Base-by-base conservation (phyloP, 2,797 vertebrate species). In the Gallirallus australis region DNA sequence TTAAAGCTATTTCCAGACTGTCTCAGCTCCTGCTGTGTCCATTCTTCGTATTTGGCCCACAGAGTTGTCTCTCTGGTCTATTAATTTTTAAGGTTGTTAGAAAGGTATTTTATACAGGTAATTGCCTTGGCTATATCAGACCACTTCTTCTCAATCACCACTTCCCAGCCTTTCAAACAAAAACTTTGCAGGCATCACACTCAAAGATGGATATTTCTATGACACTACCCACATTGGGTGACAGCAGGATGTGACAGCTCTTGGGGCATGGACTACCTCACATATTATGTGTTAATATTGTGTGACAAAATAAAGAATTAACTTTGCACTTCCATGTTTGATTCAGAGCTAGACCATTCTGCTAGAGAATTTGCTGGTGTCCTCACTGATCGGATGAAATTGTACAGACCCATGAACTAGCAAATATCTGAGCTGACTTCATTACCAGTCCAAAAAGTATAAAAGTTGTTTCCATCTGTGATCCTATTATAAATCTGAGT, bases 361-460 rank as follows among this genome's bases (percentile, higher is more conserved):
- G 1, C 11, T 69, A 31, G 5, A 37, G 28, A 87, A 72, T 76
- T 82, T 85, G 4, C 19, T 75, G 23, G 40, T 57, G 53, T 11
- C 18, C 88, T 61, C 59, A 79, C 39, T 61, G 30, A 20, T 19
- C 76, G 25, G 4, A 69, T 70, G n/a, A 72, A 65, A 75, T 9
- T 56, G 30, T 54, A 48, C 15, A 78, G 37, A 80, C 2, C 6
- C 45, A 63, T 63, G 33, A 86, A 64, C 11, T 30, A 17, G 30
- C 1, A 3, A 59, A n/a, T 24, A 48, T 50, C 27, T 64, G 17
- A 0, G 0, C 12, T 88, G 47, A 61, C 28, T 89, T 86, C 3
- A 3, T 10, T 54, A 31, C 8, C 20, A 15, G 6, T 54, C 6
- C 33, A 59, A 64, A 93, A 61, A 60, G 9, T 27, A 48, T 70